A percentile compares a stretch with the other conserved stretches of the same genome.
Evolutionary conservation across 2,888 invertebrate species (phyloP).

Genomic region (Fragum sueziense): DNA sequence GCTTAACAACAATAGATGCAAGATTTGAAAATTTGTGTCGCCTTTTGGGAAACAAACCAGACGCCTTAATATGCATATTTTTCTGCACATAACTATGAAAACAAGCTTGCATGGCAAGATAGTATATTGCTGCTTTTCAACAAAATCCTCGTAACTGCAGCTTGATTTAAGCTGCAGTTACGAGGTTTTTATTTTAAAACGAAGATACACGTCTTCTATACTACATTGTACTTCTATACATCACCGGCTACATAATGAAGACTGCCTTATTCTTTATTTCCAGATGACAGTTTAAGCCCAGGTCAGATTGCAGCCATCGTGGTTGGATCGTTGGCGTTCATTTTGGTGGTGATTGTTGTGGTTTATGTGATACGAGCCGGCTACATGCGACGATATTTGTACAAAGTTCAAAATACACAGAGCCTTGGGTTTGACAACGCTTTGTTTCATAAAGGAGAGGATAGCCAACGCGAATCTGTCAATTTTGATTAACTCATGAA

Average conservation of each 20-base stretch:
- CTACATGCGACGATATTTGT: background rate
- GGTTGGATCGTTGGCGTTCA: conserved; percentile 27
- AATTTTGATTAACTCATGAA: conserved; percentile 1
- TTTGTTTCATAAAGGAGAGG: conserved; percentile 42
- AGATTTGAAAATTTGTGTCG: too few relatives aligned
- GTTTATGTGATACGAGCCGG: conserved; percentile 26
- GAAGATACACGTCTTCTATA: background rate
- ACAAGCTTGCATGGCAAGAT: too few relatives aligned
- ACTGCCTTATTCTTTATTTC: background rate
- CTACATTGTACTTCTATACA: background rate
- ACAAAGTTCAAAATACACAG: conserved; percentile 4
- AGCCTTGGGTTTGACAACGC: conserved; percentile 52
- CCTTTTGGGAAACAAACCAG: too few relatives aligned
- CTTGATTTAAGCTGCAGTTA: too few relatives aligned
- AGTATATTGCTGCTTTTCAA: background rate
- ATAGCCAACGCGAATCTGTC: conserved; percentile 17
- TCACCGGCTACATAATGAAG: background rate
- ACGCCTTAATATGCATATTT: too few relatives aligned
- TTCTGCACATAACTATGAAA: too few relatives aligned
- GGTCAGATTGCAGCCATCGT: conserved; percentile 36
- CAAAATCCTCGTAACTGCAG: too few relatives aligned
- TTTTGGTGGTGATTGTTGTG: conserved; percentile 26
- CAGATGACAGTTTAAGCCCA: conserved; percentile 17
- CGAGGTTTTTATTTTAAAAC: too few relatives aligned
- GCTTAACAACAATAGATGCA: too few relatives aligned